These are phyloP conservation scores for Peromyscus leucopus DNA, from an alignment of 2,113 vertebrate genomes.

Conservation along the genomic window DNA sequence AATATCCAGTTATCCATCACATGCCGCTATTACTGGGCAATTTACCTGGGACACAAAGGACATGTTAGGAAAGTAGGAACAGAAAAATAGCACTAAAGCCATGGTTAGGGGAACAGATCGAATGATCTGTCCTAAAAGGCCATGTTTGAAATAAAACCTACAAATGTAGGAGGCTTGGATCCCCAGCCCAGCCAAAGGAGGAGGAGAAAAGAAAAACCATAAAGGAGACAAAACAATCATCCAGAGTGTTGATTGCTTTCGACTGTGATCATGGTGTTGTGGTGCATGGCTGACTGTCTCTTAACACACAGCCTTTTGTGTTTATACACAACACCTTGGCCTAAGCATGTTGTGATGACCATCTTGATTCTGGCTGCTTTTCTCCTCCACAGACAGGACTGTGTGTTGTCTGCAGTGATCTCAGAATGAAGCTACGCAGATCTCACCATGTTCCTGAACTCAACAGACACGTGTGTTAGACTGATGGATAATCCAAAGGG, in stretches of 20 bases:
- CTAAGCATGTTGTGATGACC: neutral
- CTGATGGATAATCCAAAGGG: neutral
- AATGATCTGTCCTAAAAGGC: neutral
- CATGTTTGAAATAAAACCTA: neutral
- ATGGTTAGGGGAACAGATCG: neutral
- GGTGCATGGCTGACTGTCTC: neutral
- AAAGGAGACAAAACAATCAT: neutral
- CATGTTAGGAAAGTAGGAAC: neutral
- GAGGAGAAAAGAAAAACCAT: neutral
- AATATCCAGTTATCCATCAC: neutral
- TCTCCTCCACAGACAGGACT: neutral
- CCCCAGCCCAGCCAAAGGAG: neutral
- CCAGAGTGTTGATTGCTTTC: neutral
- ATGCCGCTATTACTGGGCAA: neutral
- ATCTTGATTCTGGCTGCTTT: conserved; percentile 33
- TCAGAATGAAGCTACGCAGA: neutral
- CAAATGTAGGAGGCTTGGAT: neutral
- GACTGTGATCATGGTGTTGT: neutral
- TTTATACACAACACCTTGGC: neutral
- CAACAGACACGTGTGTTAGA: neutral
- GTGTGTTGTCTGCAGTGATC: neutral
- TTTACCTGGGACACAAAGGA: neutral
- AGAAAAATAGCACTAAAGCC: neutral
- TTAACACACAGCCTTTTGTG: neutral
- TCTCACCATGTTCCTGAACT: neutral